Conservation (phyloP, 2,113 vertebrate species). For the Emydocephalus ijimae region DNA sequence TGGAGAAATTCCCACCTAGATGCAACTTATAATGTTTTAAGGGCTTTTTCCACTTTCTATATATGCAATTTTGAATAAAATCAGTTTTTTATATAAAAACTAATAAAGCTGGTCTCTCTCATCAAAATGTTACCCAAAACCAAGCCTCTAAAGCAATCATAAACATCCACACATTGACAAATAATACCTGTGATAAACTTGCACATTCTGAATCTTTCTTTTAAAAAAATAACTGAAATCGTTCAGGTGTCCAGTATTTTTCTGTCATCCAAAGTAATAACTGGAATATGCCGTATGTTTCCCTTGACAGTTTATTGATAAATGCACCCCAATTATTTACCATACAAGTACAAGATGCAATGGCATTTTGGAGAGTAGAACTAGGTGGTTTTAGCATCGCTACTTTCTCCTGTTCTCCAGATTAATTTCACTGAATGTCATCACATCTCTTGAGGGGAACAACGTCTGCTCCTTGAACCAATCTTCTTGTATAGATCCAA, state of each 20-base stretch:
- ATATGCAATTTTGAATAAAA: slow-evolving; percentile 10
- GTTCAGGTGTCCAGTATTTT: background rate
- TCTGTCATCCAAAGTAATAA: slow-evolving; percentile 9
- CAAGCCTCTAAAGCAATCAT: slow-evolving; percentile 6
- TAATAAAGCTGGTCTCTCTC: background rate
- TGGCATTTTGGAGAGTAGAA: slow-evolving; percentile 1
- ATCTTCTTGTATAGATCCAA: slow-evolving; percentile 37
- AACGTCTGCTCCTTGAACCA: slow-evolving; percentile 21
- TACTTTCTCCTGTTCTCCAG: background rate
- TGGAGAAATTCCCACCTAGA: background rate
- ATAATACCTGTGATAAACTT: slow-evolving; percentile 6
- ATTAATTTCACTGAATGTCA: background rate
- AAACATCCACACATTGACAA: slow-evolving; percentile 13
- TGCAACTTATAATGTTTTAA: background rate
- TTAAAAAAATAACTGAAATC: background rate
- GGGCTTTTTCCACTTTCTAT: background rate
- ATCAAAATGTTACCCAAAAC: slow-evolving; percentile 9
- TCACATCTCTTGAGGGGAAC: background rate
- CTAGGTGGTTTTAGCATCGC: background rate
- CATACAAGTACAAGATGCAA: background rate
- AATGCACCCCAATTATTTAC: slow-evolving; percentile 24
- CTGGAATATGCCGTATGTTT: background rate
- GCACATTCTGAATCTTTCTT: slow-evolving; percentile 3
- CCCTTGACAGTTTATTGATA: slow-evolving; percentile 9
- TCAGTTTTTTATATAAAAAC: slow-evolving; percentile 17